Evolutionary conservation across 2,113 vertebrate species (phyloP), one percentile per base, ranked within the genome.

Genomic region (Melanocharis versteri): DNA sequence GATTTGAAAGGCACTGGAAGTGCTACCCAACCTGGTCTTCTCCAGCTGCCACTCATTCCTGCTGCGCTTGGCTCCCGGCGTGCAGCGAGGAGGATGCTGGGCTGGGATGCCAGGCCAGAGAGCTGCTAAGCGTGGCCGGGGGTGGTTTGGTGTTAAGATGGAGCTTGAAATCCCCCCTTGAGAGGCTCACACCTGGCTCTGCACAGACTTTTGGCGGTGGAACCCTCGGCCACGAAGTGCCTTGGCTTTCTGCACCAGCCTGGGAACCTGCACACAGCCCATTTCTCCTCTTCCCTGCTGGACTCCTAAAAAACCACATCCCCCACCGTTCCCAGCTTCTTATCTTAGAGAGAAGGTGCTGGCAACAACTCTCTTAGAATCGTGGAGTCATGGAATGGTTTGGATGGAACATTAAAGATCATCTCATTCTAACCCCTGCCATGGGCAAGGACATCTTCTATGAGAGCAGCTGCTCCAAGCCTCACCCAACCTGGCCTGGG

Each of bases 131-230:
- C 12, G 11, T 0, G 1, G 66, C 39, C 6, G 5, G 21, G 24
- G 5, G 6, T 31, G 30, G 13, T 37, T 60, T 51, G 21, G 8
- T 65, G 18, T 22, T 8, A 45, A 45, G n/a, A 8, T 15, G 31
- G 45, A 45, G 19, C 31, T 40, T 13, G 13, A 82, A 73, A 75
- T 39, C 39, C 47, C 66, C 66, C 22, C 1, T 28, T 3, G 48
- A 75, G 33, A 68, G 5, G 56, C 31, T 90, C 37, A 35, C 0
- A 2, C 1, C 7, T 31, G 44, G 14, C n/a, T 79, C 48, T 61
- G 42, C 11, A 2, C 0, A 0, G 53, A 5, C 16, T 69, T 86
- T 13, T 5, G 13, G 19, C 19, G 53, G 54, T 11, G 37, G 31
- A 44, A 15, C 9, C 33, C 7, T 4, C 7, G 22, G 56, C 28